Evolutionary conservation across 1,140 invertebrate genomes (phyloP).

Genomic region (Lordiphosa mommai): DNA sequence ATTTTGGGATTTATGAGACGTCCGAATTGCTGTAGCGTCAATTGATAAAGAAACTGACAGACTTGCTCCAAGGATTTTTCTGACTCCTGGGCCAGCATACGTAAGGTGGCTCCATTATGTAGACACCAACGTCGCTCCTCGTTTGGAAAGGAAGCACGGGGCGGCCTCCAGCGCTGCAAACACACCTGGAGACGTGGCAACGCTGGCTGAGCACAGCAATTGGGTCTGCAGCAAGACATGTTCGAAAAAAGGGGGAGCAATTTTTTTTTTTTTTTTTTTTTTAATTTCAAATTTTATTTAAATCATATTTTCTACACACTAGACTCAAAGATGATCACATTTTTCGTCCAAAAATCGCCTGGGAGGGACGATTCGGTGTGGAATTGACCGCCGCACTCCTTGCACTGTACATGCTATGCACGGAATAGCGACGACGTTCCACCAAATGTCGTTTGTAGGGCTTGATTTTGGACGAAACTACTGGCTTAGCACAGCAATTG

Average conservation of each 20-base stretch:
- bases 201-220: no score
- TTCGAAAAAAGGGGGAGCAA: no score
- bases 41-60: conserved; percentile 19
- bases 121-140: conserved; percentile 21
- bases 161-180: no score
- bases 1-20: conserved; percentile 29
- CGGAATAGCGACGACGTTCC: not conserved
- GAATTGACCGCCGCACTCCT: not conserved
- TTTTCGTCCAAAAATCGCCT: not conserved
- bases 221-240: no score
- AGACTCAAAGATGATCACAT: no score
- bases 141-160: not conserved
- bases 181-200: no score
- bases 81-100: conserved; percentile 5
- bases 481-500: no score
- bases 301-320: no score
- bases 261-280: no score
- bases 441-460: not conserved
- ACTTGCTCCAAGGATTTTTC: conserved; percentile 11
- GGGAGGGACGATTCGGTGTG: no score
- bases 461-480: no score
- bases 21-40: conserved; percentile 37
- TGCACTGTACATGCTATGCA: not conserved
- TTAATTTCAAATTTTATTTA: no score
- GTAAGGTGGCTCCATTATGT: conserved; percentile 7